These are phyloP conservation scores for Heliocidaris tuberculata DNA, from an alignment of 35 echinoderm and acorn worm genomes.

Conservation along the genomic window DNA sequence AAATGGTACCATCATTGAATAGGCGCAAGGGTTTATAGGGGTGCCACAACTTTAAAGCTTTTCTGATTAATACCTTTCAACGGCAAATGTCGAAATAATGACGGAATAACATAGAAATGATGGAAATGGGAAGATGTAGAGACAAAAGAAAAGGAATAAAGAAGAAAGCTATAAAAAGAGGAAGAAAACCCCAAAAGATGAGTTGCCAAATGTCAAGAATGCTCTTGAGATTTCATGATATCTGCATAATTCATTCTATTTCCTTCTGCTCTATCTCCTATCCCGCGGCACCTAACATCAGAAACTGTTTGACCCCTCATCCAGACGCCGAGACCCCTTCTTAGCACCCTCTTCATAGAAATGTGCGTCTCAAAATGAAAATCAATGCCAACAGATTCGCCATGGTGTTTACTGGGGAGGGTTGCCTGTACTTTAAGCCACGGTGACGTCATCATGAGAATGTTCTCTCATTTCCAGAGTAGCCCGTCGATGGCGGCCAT, in stretches of 20 bases:
- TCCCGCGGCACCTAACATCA: not conserved
- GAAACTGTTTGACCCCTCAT: not conserved
- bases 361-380: constrained; percentile 11
- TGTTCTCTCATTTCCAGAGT: not conserved
- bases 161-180: not conserved
- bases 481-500: not conserved
- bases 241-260: constrained; percentile 5
- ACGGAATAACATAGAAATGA: too few species aligned
- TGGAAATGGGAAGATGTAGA: not conserved
- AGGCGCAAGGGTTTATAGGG: too few species aligned
- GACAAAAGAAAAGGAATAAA: not conserved
- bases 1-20: too few species aligned
- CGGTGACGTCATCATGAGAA: not conserved
- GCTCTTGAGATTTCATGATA: not conserved
- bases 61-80: too few species aligned
- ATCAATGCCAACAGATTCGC: not conserved
- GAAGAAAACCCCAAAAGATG: not conserved
- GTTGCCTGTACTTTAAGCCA: constrained; percentile 25
- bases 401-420: not conserved
- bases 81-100: too few species aligned
- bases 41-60: too few species aligned
- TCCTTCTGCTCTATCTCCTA: not conserved
- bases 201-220: constrained; percentile 2
- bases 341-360: constrained; percentile 3
- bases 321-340: not conserved